These are phyloP conservation scores for Semicossyphus pulcher DNA, from an alignment of 2,113 vertebrate species.

Conservation along the genomic window DNA sequence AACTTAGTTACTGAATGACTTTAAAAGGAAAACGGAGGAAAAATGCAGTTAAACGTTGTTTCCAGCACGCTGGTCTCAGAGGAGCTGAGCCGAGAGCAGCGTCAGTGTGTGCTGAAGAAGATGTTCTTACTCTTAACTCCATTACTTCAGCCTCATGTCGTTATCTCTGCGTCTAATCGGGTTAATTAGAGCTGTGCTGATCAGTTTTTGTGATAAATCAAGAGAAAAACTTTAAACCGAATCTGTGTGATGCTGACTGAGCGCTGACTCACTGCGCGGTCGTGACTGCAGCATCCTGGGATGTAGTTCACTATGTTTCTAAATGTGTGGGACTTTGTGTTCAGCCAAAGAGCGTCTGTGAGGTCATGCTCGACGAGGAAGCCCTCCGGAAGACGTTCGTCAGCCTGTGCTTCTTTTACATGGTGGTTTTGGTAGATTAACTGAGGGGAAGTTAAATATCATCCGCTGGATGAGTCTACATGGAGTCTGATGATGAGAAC, in stretches of 20 bases:
- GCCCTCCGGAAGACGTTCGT: no score
- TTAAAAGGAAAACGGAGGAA: background rate
- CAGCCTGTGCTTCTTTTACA: no score
- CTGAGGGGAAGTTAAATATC: no score
- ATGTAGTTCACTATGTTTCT: no score
- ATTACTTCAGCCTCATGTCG: background rate
- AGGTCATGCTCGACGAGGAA: no score
- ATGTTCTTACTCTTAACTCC: background rate
- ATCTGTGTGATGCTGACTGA: background rate
- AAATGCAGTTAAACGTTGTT: background rate
- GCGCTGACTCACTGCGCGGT: background rate
- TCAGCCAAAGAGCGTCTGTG: background rate
- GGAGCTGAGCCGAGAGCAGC: background rate
- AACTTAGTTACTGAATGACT: background rate
- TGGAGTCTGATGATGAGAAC: no score
- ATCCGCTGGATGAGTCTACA: no score
- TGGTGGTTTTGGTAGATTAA: no score
- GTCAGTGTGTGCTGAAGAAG: background rate
- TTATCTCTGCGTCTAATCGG: background rate
- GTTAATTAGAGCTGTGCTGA: background rate
- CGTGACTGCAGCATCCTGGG: background rate
- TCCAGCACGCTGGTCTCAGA: background rate
- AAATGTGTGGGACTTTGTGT: no score
- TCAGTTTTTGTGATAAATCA: background rate
- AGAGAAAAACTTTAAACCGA: background rate